phyloP scores from a whole-genome alignment of 2,888 invertebrate genomes.

The Tinea trinotella region DNA sequence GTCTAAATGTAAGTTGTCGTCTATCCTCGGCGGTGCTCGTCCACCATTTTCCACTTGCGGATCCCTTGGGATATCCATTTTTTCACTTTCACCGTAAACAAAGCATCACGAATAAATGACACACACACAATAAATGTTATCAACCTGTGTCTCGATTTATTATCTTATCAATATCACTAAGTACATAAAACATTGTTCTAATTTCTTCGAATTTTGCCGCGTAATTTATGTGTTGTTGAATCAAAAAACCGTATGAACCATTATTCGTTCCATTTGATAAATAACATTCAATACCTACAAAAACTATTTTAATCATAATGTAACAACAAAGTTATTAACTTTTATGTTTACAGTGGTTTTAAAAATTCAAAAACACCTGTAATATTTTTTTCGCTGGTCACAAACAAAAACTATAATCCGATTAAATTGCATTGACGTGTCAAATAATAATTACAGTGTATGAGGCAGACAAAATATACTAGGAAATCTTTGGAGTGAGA shows the following conservation, averaged over 20 bases:
- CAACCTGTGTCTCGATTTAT: slow-evolving; percentile 11
- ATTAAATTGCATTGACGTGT: not conserved
- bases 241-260: too few species aligned
- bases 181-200: slow-evolving; percentile 18
- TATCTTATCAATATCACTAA: slow-evolving; percentile 19
- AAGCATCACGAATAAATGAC: slow-evolving; percentile 5
- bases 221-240: not conserved
- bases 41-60: not conserved
- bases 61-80: slow-evolving; percentile 36
- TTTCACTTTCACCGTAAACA: slow-evolving; percentile 10
- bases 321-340: too few species aligned
- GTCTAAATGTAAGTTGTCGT: slow-evolving; percentile 66
- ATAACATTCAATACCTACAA: too few species aligned
- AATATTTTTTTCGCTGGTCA: too few species aligned
- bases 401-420: not conserved
- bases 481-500: not conserved
- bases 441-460: not conserved
- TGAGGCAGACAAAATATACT: not conserved
- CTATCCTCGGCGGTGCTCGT: slow-evolving; percentile 19
- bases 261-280: too few species aligned
- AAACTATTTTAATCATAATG: too few species aligned
- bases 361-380: too few species aligned
- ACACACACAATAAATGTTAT: slow-evolving; percentile 2
- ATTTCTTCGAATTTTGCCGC: slow-evolving; percentile 15
- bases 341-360: too few species aligned